Evolutionary conservation across 2,888 invertebrate species (phyloP).

Genomic region (Protophormia terraenovae): DNA sequence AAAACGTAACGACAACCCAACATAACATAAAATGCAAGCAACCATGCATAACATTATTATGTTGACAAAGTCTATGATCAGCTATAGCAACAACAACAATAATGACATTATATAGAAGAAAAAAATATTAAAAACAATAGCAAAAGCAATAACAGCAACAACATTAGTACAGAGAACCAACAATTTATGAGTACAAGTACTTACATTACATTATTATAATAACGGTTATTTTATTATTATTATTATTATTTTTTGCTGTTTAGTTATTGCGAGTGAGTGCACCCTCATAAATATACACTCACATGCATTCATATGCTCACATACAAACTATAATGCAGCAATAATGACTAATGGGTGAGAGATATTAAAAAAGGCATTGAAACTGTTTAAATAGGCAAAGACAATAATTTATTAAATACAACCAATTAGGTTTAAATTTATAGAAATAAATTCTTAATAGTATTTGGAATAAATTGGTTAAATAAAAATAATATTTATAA

Average conservation of each 20-base stretch:
- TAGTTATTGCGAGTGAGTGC: constrained; percentile 31
- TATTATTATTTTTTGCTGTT: not conserved
- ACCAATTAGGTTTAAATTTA: constrained; percentile 5
- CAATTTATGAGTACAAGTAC: constrained; percentile 3
- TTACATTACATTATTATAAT: constrained; percentile 23
- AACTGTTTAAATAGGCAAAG: constrained; percentile 15
- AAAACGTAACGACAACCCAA: no score
- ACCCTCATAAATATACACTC: constrained; percentile 1
- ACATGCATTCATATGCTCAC: not conserved
- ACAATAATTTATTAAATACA: constrained; percentile 10
- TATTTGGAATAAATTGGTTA: no score
- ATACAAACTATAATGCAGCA: not conserved
- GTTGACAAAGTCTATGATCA: constrained; percentile 59
- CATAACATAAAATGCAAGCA: constrained; percentile 58
- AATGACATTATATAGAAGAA: not conserved
- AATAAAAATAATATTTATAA: no score
- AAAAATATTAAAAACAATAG: no score
- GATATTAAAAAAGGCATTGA: constrained; percentile 34
- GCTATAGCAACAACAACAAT: constrained; percentile 9
- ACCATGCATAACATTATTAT: constrained; percentile 55
- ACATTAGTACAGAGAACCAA: constrained; percentile 20
- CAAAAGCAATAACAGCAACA: constrained; percentile 9
- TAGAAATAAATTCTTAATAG: no score
- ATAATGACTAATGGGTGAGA: not conserved
- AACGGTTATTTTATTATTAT: constrained; percentile 20